These are phyloP conservation scores for Deroptyus accipitrinus DNA, from an alignment of 2,113 vertebrate species.

Conservation along the genomic window DNA sequence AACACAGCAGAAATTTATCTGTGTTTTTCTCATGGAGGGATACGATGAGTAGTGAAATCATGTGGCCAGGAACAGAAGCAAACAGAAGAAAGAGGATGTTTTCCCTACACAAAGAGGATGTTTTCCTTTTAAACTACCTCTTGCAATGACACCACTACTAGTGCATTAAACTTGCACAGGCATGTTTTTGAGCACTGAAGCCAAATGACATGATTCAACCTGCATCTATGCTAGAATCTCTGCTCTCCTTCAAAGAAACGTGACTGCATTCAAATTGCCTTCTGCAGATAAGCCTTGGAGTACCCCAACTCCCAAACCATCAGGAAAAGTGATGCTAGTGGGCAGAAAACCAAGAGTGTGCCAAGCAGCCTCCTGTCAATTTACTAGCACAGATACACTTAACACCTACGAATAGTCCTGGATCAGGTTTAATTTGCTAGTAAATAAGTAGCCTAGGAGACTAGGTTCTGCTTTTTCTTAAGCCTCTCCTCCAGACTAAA, in stretches of 20 bases:
- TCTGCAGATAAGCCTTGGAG: not conserved
- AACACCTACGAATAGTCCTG: not conserved
- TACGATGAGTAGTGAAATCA: not conserved
- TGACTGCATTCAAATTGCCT: not conserved
- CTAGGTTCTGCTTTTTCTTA: not conserved
- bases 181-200: not conserved
- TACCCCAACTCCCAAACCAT: not conserved
- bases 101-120: not conserved
- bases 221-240: not conserved
- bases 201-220: not conserved
- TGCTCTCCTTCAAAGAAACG: not conserved
- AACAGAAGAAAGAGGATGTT: not conserved
- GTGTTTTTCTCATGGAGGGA: not conserved
- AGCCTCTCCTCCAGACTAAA: not conserved
- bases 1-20: not conserved
- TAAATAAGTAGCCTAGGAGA: not conserved
- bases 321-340: not conserved
- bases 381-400: not conserved
- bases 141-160: not conserved
- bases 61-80: not conserved
- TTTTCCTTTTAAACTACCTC: not conserved
- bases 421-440: not conserved
- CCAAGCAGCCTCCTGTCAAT: not conserved
- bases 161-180: not conserved
- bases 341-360: not conserved